Evolutionary conservation across 2,888 invertebrate genomes (phyloP).

Genomic region (Drosophila antonietae): DNA sequence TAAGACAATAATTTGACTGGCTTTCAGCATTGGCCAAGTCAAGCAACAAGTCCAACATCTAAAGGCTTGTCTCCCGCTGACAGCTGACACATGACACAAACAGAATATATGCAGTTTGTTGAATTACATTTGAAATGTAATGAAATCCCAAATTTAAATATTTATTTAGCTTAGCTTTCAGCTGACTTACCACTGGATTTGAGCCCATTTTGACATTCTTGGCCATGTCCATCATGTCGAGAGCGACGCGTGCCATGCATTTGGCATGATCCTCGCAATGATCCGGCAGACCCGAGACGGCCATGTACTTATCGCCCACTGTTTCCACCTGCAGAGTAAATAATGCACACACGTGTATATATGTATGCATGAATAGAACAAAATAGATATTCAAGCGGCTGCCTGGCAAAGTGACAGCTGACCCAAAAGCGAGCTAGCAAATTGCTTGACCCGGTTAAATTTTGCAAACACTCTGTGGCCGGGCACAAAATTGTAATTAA

Average conservation of each 20-base stretch:
- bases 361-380: slow-evolving; percentile 1
- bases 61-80: not conserved
- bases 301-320: slow-evolving; percentile 99
- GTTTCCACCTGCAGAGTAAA: slow-evolving; percentile 92
- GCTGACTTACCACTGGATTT: slow-evolving; percentile 91
- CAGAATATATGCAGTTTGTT: not conserved
- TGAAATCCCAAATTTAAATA: not conserved
- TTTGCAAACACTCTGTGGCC: slow-evolving; percentile 21
- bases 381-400: slow-evolving; percentile 10
- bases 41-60: not conserved
- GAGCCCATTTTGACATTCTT: slow-evolving; percentile 94
- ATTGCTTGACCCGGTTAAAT: slow-evolving; percentile 16
- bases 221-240: slow-evolving; percentile 98
- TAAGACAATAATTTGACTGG: not conserved
- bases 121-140: too few relatives aligned
- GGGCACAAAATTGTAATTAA: slow-evolving; percentile 58
- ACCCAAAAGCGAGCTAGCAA: slow-evolving; percentile 38
- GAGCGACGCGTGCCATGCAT: slow-evolving; percentile 94
- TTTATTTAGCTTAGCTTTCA: not conserved
- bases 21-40: not conserved
- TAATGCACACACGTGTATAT: slow-evolving; percentile 8
- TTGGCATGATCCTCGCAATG: slow-evolving; percentile 95
- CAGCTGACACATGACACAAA: not conserved
- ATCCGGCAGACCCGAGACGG: slow-evolving; percentile 97
- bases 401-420: slow-evolving; percentile 52